phyloP scores from a whole-genome alignment of 2,113 vertebrate genomes.

The Cromileptes altivelis region DNA sequence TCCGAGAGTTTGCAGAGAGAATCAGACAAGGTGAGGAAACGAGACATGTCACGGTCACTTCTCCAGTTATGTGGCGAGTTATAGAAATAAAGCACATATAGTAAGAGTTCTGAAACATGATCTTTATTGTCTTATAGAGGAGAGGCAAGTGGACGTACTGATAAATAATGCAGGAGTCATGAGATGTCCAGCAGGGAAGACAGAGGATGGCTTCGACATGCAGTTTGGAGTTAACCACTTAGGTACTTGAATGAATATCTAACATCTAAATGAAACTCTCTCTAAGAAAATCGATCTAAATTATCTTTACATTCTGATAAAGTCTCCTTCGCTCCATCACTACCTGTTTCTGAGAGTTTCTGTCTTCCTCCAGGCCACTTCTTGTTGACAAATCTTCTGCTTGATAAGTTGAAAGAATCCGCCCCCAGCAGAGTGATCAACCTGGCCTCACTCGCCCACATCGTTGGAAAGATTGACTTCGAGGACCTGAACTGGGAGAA shows the following conservation, averaged over 20 bases:
- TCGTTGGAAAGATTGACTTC: constrained; percentile 88
- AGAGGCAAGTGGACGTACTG: constrained; percentile 86
- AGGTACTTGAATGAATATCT: constrained; percentile 77
- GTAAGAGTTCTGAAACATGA: background rate
- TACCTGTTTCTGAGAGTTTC: constrained; percentile 17
- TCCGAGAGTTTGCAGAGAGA: constrained; percentile 85
- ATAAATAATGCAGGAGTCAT: constrained; percentile 92
- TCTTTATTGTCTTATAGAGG: constrained; percentile 77
- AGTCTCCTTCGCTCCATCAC: background rate
- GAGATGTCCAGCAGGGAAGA: constrained; percentile 89
- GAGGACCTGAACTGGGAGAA: constrained; percentile 90
- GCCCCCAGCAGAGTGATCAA: constrained; percentile 89
- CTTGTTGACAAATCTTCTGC: constrained; percentile 89
- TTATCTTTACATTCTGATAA: background rate
- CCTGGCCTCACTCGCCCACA: constrained; percentile 89
- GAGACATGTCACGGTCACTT: background rate
- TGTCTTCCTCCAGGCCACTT: constrained; percentile 86
- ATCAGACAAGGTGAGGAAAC: constrained; percentile 79
- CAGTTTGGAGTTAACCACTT: constrained; percentile 92
- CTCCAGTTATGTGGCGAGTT: background rate
- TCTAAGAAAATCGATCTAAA: background rate
- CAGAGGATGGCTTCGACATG: constrained; percentile 91
- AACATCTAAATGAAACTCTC: background rate
- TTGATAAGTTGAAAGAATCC: constrained; percentile 88
- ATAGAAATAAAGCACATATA: background rate